phyloP scores from a whole-genome alignment of 2,888 invertebrate genomes.

The Cantharis rustica region DNA sequence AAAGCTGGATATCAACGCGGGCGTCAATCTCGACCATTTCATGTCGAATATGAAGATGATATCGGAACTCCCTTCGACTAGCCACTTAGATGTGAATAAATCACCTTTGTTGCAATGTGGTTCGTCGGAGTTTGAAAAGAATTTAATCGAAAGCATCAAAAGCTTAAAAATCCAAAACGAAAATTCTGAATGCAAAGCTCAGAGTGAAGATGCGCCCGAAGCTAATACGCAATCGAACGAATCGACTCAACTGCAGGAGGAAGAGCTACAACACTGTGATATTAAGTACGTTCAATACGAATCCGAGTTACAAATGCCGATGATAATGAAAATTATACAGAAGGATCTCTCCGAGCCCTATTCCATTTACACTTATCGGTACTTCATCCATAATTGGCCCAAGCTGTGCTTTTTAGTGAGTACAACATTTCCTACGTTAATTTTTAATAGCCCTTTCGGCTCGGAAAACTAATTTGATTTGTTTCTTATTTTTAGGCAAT shows the following conservation, averaged over 20 bases:
- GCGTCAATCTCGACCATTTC: slow-evolving; percentile 5
- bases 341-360: slow-evolving; percentile 99
- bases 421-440: slow-evolving; percentile 27
- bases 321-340: slow-evolving; percentile 98
- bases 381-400: slow-evolving; percentile 99
- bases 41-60: slow-evolving; percentile 18
- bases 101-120: slow-evolving; percentile 6
- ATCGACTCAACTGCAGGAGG: not conserved
- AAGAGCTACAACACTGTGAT: slow-evolving; percentile 34
- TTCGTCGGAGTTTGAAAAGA: slow-evolving; percentile 26
- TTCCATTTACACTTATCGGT: slow-evolving; percentile 99
- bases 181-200: slow-evolving; percentile 3
- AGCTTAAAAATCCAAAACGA: slow-evolving; percentile 28
- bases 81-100: slow-evolving; percentile 3
- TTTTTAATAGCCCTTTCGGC: not conserved
- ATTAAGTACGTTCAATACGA: slow-evolving; percentile 78
- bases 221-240: slow-evolving; percentile 13
- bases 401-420: slow-evolving; percentile 94
- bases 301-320: slow-evolving; percentile 97
- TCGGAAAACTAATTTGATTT: not conserved
- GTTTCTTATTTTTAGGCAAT: slow-evolving; percentile 68
- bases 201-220: slow-evolving; percentile 4
- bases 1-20: slow-evolving; percentile 36
- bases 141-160: slow-evolving; percentile 29
- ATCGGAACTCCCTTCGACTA: slow-evolving; percentile 28